These are phyloP conservation scores for Drosophila kuntzei DNA, from an alignment of 2,888 invertebrate genomes.

Conservation along the genomic window DNA sequence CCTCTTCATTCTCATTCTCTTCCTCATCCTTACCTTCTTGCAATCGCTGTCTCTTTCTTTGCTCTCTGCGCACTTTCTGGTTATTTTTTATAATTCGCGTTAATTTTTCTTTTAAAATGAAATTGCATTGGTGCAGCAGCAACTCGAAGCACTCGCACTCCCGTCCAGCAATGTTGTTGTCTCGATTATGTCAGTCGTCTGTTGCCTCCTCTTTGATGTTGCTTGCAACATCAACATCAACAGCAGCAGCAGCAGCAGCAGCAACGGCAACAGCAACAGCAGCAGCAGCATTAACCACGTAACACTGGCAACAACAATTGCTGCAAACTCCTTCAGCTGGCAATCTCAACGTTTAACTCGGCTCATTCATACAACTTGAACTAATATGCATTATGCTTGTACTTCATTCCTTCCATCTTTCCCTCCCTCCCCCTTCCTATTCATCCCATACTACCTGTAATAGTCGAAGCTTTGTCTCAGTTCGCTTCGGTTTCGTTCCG, in stretches of 20 bases:
- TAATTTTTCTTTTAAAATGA: constrained; percentile 78
- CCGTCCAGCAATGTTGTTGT: constrained; percentile 59
- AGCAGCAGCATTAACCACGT: constrained; percentile 18
- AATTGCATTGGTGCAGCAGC: constrained; percentile 69
- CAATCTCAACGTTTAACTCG: constrained; percentile 54
- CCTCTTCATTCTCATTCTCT: too few species aligned
- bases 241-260: constrained; percentile 27
- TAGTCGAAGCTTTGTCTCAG: constrained; percentile 17
- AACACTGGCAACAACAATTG: constrained; percentile 28
- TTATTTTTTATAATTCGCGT: constrained; percentile 79
- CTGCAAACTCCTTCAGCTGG: constrained; percentile 31
- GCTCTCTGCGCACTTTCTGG: constrained; percentile 41
- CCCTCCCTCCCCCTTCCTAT: background rate
- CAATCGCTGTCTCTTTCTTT: constrained; percentile 15
- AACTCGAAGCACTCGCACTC: constrained; percentile 43
- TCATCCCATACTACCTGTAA: constrained; percentile 26
- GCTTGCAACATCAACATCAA: constrained; percentile 33
- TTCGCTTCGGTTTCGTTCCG: constrained; percentile 39
- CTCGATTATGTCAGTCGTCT: constrained; percentile 78
- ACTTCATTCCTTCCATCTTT: constrained; percentile 5
- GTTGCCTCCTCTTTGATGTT: constrained; percentile 78
- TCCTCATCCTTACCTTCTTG: constrained; percentile 4
- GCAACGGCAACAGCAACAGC: background rate
- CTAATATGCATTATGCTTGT: constrained; percentile 44
- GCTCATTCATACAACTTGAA: constrained; percentile 53